phyloP scores from a whole-genome alignment of 1,140 invertebrate species.

The Ericerus pela region DNA sequence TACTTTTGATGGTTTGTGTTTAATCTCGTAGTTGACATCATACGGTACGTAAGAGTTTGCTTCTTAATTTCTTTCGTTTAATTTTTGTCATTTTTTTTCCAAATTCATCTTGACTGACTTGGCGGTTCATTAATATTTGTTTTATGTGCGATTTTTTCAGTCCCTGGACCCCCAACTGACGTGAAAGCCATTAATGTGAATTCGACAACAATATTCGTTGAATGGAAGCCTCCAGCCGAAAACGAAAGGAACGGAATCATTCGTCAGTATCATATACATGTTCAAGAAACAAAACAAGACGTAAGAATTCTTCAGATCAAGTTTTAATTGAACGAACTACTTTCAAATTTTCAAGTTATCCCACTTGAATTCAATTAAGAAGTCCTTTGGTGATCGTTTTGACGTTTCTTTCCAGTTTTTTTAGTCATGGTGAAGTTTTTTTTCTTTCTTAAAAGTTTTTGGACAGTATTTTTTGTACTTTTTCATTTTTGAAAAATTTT shows the following conservation, averaged over 20 bases:
- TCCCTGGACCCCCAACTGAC: constrained; percentile 87
- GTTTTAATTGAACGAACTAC: neutral
- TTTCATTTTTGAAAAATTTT: constrained; percentile 12
- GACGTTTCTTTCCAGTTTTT: no score
- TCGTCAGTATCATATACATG: constrained; percentile 87
- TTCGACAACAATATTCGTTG: constrained; percentile 80
- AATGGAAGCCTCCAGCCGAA: constrained; percentile 76
- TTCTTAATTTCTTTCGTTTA: no score
- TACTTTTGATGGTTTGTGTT: no score
- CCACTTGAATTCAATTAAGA: no score
- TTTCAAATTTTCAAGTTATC: no score
- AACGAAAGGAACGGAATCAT: constrained; percentile 93
- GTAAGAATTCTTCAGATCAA: constrained; percentile 38
- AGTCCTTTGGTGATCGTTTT: no score
- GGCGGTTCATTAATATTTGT: no score
- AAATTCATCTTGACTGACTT: no score
- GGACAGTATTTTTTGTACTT: neutral
- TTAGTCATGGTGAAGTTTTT: neutral
- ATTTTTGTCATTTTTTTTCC: no score
- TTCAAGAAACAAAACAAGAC: constrained; percentile 77
- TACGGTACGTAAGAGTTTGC: no score
- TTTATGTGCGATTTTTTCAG: no score
- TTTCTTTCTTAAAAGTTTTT: neutral
- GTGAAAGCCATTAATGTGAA: constrained; percentile 75
- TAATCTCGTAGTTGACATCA: no score